phyloP scores from a whole-genome alignment of 2,888 invertebrate genomes.

The Herminia tarsipennalis region DNA sequence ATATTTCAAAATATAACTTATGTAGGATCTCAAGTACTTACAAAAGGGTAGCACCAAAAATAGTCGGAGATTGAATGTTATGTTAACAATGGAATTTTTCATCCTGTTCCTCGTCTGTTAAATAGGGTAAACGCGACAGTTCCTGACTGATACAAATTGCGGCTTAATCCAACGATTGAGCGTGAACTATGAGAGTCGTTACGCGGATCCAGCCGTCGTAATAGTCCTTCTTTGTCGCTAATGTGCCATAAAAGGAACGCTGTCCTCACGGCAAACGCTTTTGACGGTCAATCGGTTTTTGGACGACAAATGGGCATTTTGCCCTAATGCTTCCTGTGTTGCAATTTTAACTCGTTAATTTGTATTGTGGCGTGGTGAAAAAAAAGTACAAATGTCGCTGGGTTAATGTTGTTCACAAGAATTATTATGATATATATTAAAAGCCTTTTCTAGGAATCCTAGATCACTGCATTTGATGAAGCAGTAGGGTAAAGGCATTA shows the following conservation, averaged over 20 bases:
- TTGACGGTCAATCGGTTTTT: slow-evolving; percentile 56
- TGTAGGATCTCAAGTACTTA: neutral
- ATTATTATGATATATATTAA: neutral
- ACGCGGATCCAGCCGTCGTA: slow-evolving; percentile 64
- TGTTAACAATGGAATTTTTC: slow-evolving; percentile 57
- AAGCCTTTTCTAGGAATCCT: too few species aligned
- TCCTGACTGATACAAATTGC: slow-evolving; percentile 72
- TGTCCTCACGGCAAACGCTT: slow-evolving; percentile 55
- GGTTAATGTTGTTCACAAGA: neutral
- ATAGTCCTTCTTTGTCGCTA: slow-evolving; percentile 76
- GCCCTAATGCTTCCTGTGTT: slow-evolving; percentile 21
- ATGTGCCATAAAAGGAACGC: slow-evolving; percentile 68
- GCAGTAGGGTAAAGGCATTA: too few species aligned
- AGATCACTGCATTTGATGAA: too few species aligned
- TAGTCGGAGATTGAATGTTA: slow-evolving; percentile 48
- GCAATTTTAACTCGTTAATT: slow-evolving; percentile 4
- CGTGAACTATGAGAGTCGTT: slow-evolving; percentile 78
- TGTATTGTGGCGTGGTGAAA: too few species aligned
- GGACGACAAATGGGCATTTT: slow-evolving; percentile 43
- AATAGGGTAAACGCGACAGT: slow-evolving; percentile 67
- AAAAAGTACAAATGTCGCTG: neutral
- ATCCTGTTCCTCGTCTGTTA: slow-evolving; percentile 53
- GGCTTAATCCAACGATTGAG: slow-evolving; percentile 76
- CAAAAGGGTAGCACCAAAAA: slow-evolving; percentile 15
- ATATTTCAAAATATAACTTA: too few species aligned